phyloP scores from a whole-genome alignment of 2,797 vertebrate species.

The Enteromius treurensis region DNA sequence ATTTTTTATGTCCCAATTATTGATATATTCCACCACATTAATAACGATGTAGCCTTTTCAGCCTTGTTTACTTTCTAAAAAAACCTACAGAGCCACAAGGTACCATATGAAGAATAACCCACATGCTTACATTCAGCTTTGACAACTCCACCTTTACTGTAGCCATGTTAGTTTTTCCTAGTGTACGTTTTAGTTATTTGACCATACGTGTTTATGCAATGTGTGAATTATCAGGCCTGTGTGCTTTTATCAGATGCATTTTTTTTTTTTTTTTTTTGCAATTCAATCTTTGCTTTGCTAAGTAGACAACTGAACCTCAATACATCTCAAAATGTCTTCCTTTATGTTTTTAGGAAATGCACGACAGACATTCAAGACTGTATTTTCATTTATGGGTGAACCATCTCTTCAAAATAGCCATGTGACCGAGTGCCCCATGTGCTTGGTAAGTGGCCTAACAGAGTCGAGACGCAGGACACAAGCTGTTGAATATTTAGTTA shows the following conservation, averaged over 20 bases:
- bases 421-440: not conserved
- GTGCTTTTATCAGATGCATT: not conserved
- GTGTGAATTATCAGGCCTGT: too few species aligned
- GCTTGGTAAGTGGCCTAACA: not conserved
- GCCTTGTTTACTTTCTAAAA: not conserved
- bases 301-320: not conserved
- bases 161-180: not conserved
- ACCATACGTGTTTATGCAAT: not conserved
- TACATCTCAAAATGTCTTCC: too few species aligned
- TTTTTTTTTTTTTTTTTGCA: not conserved
- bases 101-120: not conserved
- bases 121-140: not conserved
- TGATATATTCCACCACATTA: not conserved
- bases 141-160: not conserved
- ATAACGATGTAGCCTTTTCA: not conserved
- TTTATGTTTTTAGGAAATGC: not conserved
- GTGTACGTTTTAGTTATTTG: not conserved
- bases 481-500: constrained; percentile 30
- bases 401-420: not conserved
- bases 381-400: not conserved
- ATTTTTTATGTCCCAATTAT: not conserved
- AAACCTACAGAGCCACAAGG: not conserved
- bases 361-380: too few species aligned
- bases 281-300: not conserved
- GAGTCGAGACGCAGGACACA: not conserved